These are phyloP conservation scores for Spilosoma lubricipeda DNA, from an alignment of 2,888 invertebrate genomes.

Conservation along the genomic window DNA sequence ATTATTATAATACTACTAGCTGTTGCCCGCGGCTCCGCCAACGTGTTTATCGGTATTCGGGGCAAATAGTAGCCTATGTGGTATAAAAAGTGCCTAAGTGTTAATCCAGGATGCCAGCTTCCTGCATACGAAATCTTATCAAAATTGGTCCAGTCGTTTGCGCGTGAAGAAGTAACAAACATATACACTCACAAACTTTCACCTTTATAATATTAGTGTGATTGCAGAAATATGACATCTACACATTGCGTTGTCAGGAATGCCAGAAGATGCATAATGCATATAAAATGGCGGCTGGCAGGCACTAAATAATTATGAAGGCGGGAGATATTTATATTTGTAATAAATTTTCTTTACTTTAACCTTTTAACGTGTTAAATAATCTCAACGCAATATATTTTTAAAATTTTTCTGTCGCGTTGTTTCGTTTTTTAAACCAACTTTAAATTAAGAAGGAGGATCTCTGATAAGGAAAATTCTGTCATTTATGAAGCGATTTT, in stretches of 20 bases:
- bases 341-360: conserved; percentile 33
- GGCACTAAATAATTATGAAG: conserved; percentile 9
- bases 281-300: not conserved
- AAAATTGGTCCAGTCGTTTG: too few relatives aligned
- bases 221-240: conserved; percentile 20
- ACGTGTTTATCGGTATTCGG: too few relatives aligned
- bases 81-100: too few relatives aligned
- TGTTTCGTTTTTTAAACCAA: not conserved
- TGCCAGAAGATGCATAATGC: conserved; percentile 15
- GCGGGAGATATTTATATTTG: conserved; percentile 10
- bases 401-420: conserved; percentile 1
- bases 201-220: too few relatives aligned
- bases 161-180: too few relatives aligned
- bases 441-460: not conserved
- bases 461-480: too few relatives aligned
- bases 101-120: too few relatives aligned
- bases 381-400: conserved; percentile 1
- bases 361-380: conserved; percentile 8
- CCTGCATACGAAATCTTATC: too few relatives aligned
- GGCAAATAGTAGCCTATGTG: too few relatives aligned
- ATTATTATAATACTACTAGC: too few relatives aligned
- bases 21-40: too few relatives aligned
- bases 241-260: conserved; percentile 17
- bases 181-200: too few relatives aligned
- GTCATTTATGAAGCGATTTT: not conserved